These are phyloP conservation scores for Luperina nickerlii DNA, from an alignment of 2,888 invertebrate species.

Conservation along the genomic window DNA sequence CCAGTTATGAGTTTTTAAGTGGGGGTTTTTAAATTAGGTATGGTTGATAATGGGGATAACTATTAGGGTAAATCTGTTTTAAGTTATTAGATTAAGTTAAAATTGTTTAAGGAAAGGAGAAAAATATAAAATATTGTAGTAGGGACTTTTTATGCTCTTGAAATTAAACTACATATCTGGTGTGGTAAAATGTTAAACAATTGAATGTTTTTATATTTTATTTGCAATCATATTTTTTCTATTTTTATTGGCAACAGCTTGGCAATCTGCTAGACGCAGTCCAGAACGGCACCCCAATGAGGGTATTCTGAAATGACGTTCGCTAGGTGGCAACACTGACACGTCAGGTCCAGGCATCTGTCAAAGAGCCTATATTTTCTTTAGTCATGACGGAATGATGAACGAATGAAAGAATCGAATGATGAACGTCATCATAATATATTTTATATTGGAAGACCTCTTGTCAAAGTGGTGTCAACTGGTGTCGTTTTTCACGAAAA, in stretches of 20 bases:
- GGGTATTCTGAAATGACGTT: too few relatives aligned
- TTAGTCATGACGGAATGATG: too few relatives aligned
- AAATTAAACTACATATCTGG: neutral
- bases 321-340: too few relatives aligned
- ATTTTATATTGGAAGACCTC: too few relatives aligned
- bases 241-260: too few relatives aligned
- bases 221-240: too few relatives aligned
- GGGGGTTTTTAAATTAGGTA: neutral
- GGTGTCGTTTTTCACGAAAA: too few relatives aligned
- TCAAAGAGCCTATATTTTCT: too few relatives aligned
- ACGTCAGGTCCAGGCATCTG: too few relatives aligned
- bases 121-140: neutral
- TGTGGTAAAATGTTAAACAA: neutral
- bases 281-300: neutral
- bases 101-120: neutral
- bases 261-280: neutral
- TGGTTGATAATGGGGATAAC: slow-evolving; percentile 5
- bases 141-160: neutral
- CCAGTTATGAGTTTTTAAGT: slow-evolving; percentile 37
- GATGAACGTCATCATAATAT: too few relatives aligned
- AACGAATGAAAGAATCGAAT: too few relatives aligned
- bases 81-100: neutral
- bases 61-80: slow-evolving; percentile 10
- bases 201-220: neutral
- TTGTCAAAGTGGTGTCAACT: too few relatives aligned